Base-by-base conservation (phyloP, 2,888 invertebrate genomes). In the Meiosimyza platycephala region DNA sequence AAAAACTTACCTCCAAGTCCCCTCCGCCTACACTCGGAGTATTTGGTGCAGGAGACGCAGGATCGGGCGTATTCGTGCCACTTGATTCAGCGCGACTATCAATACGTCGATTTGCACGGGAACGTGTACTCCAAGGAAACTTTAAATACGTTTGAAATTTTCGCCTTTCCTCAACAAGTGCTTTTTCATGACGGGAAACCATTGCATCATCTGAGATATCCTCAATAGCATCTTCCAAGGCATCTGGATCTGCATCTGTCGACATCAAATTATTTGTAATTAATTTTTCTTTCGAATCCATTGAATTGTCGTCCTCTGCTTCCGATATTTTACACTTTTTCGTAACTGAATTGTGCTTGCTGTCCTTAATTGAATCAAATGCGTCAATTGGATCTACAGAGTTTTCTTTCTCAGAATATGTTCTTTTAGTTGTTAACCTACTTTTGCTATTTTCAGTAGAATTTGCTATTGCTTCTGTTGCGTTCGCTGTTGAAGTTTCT, bases 131-230 rank as follows among this genome's bases (percentile, higher is more conserved):
- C 81, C 85, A 86, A 1, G 88, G 88, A 70, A 86, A 87, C 77
- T 87, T 87, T 13, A 88, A 79, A 75, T 82, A 87, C 3, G 88
- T 85, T 79, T 85, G 84, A 73, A 88, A 88, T 78, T 93, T 93
- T 81, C 92, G 93, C 76, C 93, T 92, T 88, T 98, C 98, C 77
- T 94, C 93, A 13, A 82, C 69, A 13, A 86, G 78, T 7, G 87
- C 87, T 76, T 92, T 92, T 66, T 91, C 90, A 87, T 98, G 98
- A 3, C 97, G 91, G 57, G 88, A 84, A 5, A 89, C 84, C 79
- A 93, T 92, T 0, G 92, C 90, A 74, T 92, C 92, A 74, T 96
- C 95, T 0, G 94, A 92, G 74, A 94, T 88, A 85, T 97, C 96
- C 86, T 97, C 96, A 90, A 90, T 78, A 15, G 76, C 74, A 9